Evolutionary conservation across 53 echinoderm and acorn worm genomes (phyloP).

Genomic region (Paracentrotus lividus): DNA sequence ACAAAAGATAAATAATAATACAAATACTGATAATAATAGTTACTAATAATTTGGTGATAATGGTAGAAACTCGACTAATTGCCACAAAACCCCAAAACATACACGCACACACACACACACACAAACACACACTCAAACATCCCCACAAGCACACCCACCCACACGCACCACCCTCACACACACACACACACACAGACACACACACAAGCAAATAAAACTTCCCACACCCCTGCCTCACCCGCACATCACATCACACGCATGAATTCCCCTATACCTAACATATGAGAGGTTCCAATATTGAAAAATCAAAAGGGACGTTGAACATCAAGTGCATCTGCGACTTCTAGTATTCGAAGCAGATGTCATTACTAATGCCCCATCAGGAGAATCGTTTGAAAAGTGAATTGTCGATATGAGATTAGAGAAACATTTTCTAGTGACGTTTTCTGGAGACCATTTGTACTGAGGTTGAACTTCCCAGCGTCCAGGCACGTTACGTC

Average conservation of each 20-base stretch:
- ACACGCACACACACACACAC: too few relatives aligned
- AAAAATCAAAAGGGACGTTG: constrained; percentile 4
- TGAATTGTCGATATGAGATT: constrained; percentile 27
- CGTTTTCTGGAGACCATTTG: constrained; percentile 12
- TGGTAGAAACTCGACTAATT: too few relatives aligned
- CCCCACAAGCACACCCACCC: too few relatives aligned
- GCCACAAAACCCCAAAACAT: too few relatives aligned
- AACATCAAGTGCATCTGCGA: constrained; percentile 41
- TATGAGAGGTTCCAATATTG: background rate
- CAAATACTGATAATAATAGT: too few relatives aligned
- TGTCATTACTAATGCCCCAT: constrained; percentile 9
- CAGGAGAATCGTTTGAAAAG: background rate
- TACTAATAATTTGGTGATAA: too few relatives aligned
- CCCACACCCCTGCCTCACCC: too few relatives aligned
- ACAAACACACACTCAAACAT: too few relatives aligned
- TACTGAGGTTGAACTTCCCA: constrained; percentile 7
- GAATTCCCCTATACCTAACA: background rate
- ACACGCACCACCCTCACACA: too few relatives aligned
- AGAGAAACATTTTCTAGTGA: constrained; percentile 1
- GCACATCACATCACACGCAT: too few relatives aligned
- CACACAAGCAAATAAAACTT: background rate
- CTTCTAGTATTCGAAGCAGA: constrained; percentile 43
- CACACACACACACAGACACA: background rate
- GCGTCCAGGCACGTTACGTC: background rate
- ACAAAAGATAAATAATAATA: too few relatives aligned